A percentile compares a stretch with the other conserved stretches of the same genome.
These are phyloP conservation scores for Artemia franciscana DNA, from an alignment of 1,140 invertebrate species.

Conservation along the genomic window DNA sequence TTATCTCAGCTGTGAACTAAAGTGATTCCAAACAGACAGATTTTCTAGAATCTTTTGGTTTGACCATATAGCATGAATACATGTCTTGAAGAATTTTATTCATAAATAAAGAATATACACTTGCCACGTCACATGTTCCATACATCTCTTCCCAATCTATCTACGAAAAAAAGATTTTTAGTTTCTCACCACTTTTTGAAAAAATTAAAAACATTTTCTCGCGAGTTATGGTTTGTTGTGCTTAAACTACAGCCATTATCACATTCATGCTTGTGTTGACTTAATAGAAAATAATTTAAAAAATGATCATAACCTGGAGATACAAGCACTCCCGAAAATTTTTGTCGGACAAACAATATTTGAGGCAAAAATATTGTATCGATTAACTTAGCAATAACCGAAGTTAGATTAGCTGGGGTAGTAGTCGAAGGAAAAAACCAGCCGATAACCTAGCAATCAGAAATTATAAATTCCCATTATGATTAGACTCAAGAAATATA, in stretches of 20 bases:
- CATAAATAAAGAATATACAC: not conserved
- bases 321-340: not conserved
- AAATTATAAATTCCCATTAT: not conserved
- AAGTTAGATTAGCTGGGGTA: not conserved
- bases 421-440: not conserved
- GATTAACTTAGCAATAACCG: not conserved
- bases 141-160: not conserved
- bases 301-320: not conserved
- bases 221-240: not conserved
- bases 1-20: too few species aligned
- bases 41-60: too few species aligned
- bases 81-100: too few species aligned
- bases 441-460: not conserved
- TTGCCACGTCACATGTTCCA: not conserved
- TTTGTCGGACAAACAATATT: not conserved
- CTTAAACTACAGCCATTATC: not conserved
- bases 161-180: not conserved
- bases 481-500: not conserved
- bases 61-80: too few species aligned
- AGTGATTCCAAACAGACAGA: too few species aligned
- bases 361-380: not conserved
- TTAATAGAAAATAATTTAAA: not conserved
- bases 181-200: not conserved
- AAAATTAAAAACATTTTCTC: not conserved
- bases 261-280: not conserved